These are phyloP conservation scores for Gymnothorax reevesii DNA, from an alignment of 2,797 vertebrate species.

Conservation along the genomic window DNA sequence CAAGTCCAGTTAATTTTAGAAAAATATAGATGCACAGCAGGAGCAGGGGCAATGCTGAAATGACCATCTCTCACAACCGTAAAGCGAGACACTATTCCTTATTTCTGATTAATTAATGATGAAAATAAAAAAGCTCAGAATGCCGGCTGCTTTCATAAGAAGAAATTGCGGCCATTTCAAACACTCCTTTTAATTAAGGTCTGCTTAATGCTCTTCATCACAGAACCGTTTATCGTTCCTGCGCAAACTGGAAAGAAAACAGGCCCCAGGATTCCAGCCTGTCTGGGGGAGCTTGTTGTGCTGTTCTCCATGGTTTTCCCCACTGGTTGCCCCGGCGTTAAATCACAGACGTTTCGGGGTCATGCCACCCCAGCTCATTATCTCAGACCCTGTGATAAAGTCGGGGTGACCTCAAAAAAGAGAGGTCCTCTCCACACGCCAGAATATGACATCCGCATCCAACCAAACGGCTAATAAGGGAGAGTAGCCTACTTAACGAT, in stretches of 20 bases:
- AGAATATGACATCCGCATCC: slow-evolving; percentile 49
- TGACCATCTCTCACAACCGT: not conserved
- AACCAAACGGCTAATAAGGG: slow-evolving; percentile 50
- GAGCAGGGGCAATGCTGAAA: not conserved
- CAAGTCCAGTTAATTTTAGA: not conserved
- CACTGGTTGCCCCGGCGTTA: slow-evolving; percentile 29
- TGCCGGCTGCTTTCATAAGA: slow-evolving; percentile 31
- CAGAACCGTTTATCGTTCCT: slow-evolving; percentile 47
- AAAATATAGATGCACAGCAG: not conserved
- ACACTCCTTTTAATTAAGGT: slow-evolving; percentile 47
- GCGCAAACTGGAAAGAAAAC: slow-evolving; percentile 32
- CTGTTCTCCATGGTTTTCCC: slow-evolving; percentile 11
- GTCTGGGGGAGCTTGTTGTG: slow-evolving; percentile 35
- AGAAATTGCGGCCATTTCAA: slow-evolving; percentile 43
- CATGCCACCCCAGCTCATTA: slow-evolving; percentile 45
- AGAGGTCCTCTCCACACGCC: slow-evolving; percentile 47
- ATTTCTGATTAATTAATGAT: slow-evolving; percentile 18
- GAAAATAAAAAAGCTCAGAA: slow-evolving; percentile 28
- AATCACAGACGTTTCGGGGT: slow-evolving; percentile 39
- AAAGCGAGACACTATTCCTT: not conserved
- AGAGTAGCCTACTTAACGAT: slow-evolving; percentile 29
- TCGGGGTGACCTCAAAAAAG: slow-evolving; percentile 37
- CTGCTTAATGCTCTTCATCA: slow-evolving; percentile 35
- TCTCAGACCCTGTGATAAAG: slow-evolving; percentile 46
- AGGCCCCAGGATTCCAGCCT: slow-evolving; percentile 2